Evolutionary conservation across 2,113 vertebrate genomes (phyloP), one percentile per base, ranked within the genome.

Genomic region (Arizona elegans): DNA sequence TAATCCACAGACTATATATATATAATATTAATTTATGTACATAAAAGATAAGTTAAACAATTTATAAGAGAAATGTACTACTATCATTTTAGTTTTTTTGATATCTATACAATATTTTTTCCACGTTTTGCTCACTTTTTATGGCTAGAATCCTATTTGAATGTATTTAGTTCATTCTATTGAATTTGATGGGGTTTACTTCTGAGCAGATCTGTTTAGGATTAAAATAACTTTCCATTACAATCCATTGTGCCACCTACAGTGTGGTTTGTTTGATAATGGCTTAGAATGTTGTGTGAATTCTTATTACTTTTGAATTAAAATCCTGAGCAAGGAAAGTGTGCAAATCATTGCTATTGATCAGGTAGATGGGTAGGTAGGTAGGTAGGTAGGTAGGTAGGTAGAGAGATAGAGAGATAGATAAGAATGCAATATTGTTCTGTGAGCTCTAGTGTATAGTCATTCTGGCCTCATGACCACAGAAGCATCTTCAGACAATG

Each of bases 21-120:
- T 58, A 88, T 70, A 8, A 56, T 56, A 15, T 58, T 81, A 87
- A 59, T 3, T 15, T 50, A 58, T 43, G 52, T 88, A 52, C 8
- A 75, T 85, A 86, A 94, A 95, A 95, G 43, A 91, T 94, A 55
- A 17, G 93, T 88, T 91, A 85, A 52, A 47, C 43, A 75, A 29
- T 91, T 95, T 93, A 38, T 26, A 43, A 43, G 47, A 23, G 58
- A 23, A n/a, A 54, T 0, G 8, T 43, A 50, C 91, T 93, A 62
- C 93, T 47, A 8, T 58, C 0, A 0, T 38, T 85, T 92, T 93
- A 90, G 29, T 50, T 86, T 95, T 17, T 13, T 90, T 53, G 12
- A 59, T 94, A 87, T 89, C 70, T 91, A 26, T 75, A 81, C 15
- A 21, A 92, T 7, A 29, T 62, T 65, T 65, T 62, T 65, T 26